Evolutionary conservation across 2,113 vertebrate species (phyloP).

Genomic region (Syngnathus floridae): DNA sequence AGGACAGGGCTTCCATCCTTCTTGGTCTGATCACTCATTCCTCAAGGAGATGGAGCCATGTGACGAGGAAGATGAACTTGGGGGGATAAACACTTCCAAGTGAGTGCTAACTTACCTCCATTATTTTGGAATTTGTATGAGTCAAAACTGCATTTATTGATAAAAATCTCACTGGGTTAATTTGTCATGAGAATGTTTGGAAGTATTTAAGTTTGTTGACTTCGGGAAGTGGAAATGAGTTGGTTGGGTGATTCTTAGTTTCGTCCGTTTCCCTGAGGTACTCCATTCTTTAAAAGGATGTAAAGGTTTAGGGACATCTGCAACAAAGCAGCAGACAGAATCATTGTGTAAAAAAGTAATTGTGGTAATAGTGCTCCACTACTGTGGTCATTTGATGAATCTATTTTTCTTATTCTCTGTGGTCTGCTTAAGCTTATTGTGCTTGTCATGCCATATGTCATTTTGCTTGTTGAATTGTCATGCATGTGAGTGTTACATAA

Average conservation of each 20-base stretch:
- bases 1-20: conserved; percentile 34
- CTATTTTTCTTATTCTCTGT: not conserved
- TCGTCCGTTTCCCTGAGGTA: not conserved
- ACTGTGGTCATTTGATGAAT: not conserved
- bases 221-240: not conserved
- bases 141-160: not conserved
- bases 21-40: conserved; percentile 32
- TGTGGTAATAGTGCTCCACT: not conserved
- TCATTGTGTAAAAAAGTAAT: not conserved
- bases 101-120: conserved; percentile 56
- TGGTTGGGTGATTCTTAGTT: not conserved
- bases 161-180: too few relatives aligned
- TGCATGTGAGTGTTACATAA: conserved; percentile 56
- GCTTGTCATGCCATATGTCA: conserved; percentile 41
- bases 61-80: conserved; percentile 64
- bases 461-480: conserved; percentile 28
- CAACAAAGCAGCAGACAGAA: not conserved
- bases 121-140: not conserved
- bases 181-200: not conserved
- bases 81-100: conserved; percentile 74
- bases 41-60: conserved; percentile 65
- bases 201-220: not conserved
- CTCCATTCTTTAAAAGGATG: not conserved
- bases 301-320: not conserved
- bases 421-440: not conserved